phyloP scores from a whole-genome alignment of 2,888 invertebrate species.

The Mythimna pallens region DNA sequence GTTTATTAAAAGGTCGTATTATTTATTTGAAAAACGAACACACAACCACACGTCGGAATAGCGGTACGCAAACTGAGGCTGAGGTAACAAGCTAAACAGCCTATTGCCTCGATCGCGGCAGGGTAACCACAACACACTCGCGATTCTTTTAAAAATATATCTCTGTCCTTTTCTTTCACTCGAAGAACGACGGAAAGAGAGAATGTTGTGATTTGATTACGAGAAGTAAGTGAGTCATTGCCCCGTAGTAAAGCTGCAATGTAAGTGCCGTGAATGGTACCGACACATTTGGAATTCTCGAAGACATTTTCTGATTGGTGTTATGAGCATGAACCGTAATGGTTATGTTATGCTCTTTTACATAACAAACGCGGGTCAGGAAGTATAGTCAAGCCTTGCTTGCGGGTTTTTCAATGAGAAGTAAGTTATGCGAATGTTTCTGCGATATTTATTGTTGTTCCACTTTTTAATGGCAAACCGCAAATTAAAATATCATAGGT shows the following conservation, averaged over 20 bases:
- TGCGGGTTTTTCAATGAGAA: slow-evolving; percentile 19
- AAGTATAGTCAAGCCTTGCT: slow-evolving; percentile 25
- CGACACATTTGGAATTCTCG: slow-evolving; percentile 41
- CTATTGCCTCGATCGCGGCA: slow-evolving; percentile 53
- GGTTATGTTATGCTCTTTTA: slow-evolving; percentile 46
- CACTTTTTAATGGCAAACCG: not conserved
- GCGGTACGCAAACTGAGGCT: slow-evolving; percentile 63
- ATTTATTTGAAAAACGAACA: slow-evolving; percentile 25
- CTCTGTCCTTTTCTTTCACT: slow-evolving; percentile 24
- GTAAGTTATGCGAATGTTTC: slow-evolving; percentile 9
- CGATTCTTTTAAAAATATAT: slow-evolving; percentile 53
- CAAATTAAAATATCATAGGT: not conserved
- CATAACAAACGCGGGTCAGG: slow-evolving; percentile 46
- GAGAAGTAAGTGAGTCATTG: slow-evolving; percentile 67
- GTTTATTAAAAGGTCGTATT: slow-evolving; percentile 57
- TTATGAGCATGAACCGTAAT: slow-evolving; percentile 31
- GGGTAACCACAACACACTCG: slow-evolving; percentile 59
- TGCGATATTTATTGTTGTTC: not conserved
- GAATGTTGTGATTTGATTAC: slow-evolving; percentile 63
- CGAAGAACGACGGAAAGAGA: slow-evolving; percentile 42
- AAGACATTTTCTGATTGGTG: slow-evolving; percentile 47
- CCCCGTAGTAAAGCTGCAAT: slow-evolving; percentile 62
- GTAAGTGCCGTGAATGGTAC: slow-evolving; percentile 47
- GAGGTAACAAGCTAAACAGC: slow-evolving; percentile 50
- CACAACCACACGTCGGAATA: slow-evolving; percentile 47